Evolutionary conservation across 1,140 invertebrate species (phyloP), one percentile per base, ranked within the genome.

Genomic region (Drosophila simulans): DNA sequence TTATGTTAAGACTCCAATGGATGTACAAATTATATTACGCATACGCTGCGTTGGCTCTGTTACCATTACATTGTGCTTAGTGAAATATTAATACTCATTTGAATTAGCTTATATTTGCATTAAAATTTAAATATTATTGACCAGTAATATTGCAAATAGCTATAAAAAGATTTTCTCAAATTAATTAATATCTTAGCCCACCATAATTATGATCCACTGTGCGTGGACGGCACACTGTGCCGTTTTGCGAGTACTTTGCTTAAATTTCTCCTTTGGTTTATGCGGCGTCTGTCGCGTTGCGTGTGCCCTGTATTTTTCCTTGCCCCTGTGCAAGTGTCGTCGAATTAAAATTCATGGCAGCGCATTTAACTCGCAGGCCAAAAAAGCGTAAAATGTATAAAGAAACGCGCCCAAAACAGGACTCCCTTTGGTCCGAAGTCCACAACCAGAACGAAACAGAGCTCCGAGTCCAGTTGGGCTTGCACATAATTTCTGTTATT

Each of bases 311-410:
- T 35, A 42, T 63, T 40, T 31, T 22, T 13, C 55, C 56, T 51
- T 39, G 25, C 31, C 49, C 59, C 77, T 46, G 60, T 85, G 79
- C 64, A 85, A 88, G 83, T 88, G 84, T 83, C 79, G 84, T 88
- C 83, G 83, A 88, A 88, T 88, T 88, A 88, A 88, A 88, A 88
- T 88, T 88, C 83, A 88, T 88, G 76, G 83, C 83, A 76, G 84
- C 83, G 83, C 68, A 76, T 88, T 88, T 82, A 88, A 88, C 83
- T 86, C 71, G 82, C 68, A n/a, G 51, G 49, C 80, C 71, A 72
- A 85, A 85, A 65, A 45, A 53, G 37, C 57, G 40, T 49, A 60
- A 68, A 74, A 57, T 56, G 15, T 39, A 51, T 42, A 46, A 70
- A 39, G 55, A 52, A 70, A 53, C 45, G 52, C 72, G 46, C 62